phyloP scores from a whole-genome alignment of 2,888 invertebrate genomes.

The Seladonia tumulorum region DNA sequence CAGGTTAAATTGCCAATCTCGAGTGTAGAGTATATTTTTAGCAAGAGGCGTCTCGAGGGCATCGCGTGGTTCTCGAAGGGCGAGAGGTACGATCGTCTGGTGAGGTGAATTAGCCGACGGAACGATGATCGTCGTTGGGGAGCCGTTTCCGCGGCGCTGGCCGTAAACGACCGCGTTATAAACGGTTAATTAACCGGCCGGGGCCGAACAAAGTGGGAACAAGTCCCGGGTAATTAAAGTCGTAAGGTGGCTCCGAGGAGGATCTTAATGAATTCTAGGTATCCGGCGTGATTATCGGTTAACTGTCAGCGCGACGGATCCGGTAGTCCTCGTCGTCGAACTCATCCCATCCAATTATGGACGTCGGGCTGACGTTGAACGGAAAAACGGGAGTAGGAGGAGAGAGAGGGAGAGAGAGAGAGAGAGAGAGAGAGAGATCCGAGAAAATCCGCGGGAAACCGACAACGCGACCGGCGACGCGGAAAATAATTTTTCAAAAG shows the following conservation, averaged over 20 bases:
- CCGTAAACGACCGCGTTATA: slow-evolving; percentile 25
- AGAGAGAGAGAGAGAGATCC: background rate
- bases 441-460: slow-evolving; percentile 46
- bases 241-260: slow-evolving; percentile 49
- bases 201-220: slow-evolving; percentile 34
- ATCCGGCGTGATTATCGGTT: slow-evolving; percentile 63
- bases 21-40: background rate
- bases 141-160: slow-evolving; percentile 12
- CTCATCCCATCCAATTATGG: slow-evolving; percentile 63
- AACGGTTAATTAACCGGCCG: slow-evolving; percentile 39
- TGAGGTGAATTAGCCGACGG: background rate
- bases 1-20: background rate
- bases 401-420: background rate
- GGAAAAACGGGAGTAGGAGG: background rate
- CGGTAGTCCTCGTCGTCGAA: slow-evolving; percentile 39
- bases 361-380: background rate
- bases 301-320: slow-evolving; percentile 56
- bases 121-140: slow-evolving; percentile 2
- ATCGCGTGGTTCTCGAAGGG: background rate
- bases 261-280: slow-evolving; percentile 64
- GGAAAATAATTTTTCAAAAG: slow-evolving; percentile 71
- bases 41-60: background rate
- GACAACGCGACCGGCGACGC: slow-evolving; percentile 44
- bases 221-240: slow-evolving; percentile 47
- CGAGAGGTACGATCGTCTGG: background rate